Evolutionary conservation across 2,797 vertebrate species (phyloP).

Genomic region (Pogonophryne albipinna): DNA sequence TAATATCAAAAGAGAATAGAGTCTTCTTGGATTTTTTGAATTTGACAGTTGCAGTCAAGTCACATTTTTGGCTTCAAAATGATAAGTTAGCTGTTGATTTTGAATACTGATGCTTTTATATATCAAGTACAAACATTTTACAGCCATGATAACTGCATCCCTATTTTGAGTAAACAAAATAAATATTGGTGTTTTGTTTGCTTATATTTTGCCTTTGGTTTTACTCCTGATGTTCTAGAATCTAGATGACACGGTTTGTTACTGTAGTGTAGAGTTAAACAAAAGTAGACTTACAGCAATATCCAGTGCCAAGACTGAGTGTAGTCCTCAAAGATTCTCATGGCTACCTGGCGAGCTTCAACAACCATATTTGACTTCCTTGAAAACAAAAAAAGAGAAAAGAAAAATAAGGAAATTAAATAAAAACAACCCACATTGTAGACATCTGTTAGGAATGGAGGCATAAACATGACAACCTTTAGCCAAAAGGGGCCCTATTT

Average conservation of each 20-base stretch:
- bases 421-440: background rate
- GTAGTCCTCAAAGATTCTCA: slow-evolving; percentile 98
- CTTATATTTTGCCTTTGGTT: background rate
- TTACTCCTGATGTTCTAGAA: background rate
- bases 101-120: background rate
- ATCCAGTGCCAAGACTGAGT: slow-evolving; percentile 98
- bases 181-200: background rate
- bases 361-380: slow-evolving; percentile 92
- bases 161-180: background rate
- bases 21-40: background rate
- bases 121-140: background rate
- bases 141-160: background rate
- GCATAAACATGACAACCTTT: background rate
- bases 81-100: background rate
- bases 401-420: background rate
- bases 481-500: background rate
- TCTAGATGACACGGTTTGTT: background rate
- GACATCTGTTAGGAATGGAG: background rate
- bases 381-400: slow-evolving; percentile 11
- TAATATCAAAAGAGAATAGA: background rate
- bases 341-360: slow-evolving; percentile 91
- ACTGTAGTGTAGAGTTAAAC: background rate
- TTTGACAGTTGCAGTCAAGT: background rate
- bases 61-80: background rate
- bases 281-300: slow-evolving; percentile 87